A percentile compares a stretch with the other conserved stretches of the same genome.
phyloP scores from a whole-genome alignment of 2,888 invertebrate genomes.

The Polydesmus complanatus region DNA sequence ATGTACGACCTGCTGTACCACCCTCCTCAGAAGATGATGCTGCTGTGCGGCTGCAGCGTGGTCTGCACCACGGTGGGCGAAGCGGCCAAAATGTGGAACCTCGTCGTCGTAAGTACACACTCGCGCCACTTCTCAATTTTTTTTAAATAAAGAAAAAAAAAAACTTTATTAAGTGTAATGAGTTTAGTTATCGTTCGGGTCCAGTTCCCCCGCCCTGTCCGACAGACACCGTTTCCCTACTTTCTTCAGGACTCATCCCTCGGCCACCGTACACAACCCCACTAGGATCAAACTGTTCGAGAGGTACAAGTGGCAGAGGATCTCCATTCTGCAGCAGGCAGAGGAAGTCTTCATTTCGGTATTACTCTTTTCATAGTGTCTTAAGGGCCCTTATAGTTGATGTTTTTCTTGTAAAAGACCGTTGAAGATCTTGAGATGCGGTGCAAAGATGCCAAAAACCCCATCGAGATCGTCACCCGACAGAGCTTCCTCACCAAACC shows the following conservation, averaged over 20 bases:
- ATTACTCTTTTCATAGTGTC: conserved; percentile 29
- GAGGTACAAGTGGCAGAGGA: conserved; percentile 92
- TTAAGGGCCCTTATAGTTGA: not conserved
- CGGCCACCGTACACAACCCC: conserved; percentile 97
- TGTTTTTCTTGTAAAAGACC: conserved; percentile 46
- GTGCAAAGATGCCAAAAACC: conserved; percentile 59
- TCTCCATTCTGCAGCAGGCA: conserved; percentile 94
- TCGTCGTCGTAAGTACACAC: conserved; percentile 75
- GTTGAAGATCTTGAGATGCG: conserved; percentile 92
- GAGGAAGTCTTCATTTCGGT: conserved; percentile 95
- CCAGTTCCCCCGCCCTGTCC: conserved; percentile 94
- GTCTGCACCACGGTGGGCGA: conserved; percentile 98
- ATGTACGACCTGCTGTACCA: conserved; percentile 97
- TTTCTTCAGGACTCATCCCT: conserved; percentile 95
- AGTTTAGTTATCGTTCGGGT: conserved; percentile 87
- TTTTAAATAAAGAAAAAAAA: not conserved
- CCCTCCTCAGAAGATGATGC: conserved; percentile 81
- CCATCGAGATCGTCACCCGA: conserved; percentile 88
- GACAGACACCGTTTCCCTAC: conserved; percentile 95
- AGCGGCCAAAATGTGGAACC: conserved; percentile 99
- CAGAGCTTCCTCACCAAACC: conserved; percentile 97
- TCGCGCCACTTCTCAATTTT: conserved; percentile 2
- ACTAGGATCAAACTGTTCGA: conserved; percentile 91
- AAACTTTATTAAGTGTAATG: conserved; percentile 14
- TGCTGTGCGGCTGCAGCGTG: conserved; percentile 92